Conservation (phyloP, 2,113 vertebrate genomes). For the Odocoileus virginianus region DNA sequence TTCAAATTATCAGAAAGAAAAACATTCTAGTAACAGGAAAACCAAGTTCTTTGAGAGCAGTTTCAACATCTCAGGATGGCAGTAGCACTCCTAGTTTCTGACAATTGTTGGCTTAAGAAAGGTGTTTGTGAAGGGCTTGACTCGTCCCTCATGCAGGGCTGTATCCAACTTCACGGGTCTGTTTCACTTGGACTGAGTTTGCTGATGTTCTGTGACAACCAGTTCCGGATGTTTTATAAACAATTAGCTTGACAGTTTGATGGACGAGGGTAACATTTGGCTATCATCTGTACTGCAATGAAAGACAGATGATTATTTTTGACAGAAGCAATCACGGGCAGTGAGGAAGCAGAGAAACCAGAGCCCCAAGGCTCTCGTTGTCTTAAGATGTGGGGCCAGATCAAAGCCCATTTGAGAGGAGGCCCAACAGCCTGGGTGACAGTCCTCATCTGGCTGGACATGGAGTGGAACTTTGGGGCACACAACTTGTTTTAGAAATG, state of each 20-base stretch:
- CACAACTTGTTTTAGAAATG: not conserved
- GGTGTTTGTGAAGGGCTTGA: slow-evolving; percentile 15
- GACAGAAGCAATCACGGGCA: not conserved
- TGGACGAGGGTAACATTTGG: slow-evolving; percentile 39
- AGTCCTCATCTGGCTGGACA: not conserved
- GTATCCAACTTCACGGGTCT: not conserved
- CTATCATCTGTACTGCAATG: slow-evolving; percentile 48
- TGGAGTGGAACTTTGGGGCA: not conserved
- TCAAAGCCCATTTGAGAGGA: not conserved
- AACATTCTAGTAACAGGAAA: not conserved
- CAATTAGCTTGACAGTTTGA: slow-evolving; percentile 52
- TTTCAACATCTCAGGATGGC: accelerated
- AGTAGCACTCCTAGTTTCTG: not conserved
- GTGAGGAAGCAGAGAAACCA: not conserved
- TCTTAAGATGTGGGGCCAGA: not conserved
- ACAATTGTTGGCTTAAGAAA: not conserved
- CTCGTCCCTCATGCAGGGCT: not conserved
- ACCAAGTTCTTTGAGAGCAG: not conserved
- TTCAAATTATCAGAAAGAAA: not conserved
- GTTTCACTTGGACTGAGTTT: slow-evolving; percentile 24
- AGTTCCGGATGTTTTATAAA: slow-evolving; percentile 56
- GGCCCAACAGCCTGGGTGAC: not conserved
- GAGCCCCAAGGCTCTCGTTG: not conserved
- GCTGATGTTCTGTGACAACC: slow-evolving; percentile 51
- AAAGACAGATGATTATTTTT: slow-evolving; percentile 54